Base-by-base conservation (phyloP, 2,113 vertebrate genomes). In the Gallinago paraguaiae region DNA sequence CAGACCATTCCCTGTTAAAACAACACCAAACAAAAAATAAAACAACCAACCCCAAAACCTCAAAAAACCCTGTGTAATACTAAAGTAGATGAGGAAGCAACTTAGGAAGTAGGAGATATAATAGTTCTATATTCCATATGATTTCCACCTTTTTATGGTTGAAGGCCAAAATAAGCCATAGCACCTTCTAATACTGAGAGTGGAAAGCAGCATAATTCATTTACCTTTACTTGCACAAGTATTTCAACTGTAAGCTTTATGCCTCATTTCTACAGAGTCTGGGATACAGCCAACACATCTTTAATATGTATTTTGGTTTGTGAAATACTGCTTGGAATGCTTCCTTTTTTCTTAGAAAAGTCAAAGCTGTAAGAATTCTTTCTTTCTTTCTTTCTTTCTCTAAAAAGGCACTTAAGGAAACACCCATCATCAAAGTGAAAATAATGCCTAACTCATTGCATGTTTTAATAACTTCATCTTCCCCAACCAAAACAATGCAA, bases 321-420 rank as follows among this genome's bases (percentile, higher is more conserved):
- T 65, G 71, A 87, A 92, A 77, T 64, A 65, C 15, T 82, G 59
- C 41, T 93, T 94, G 67, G 61, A 95, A 72, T 28, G 61, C 12
- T 92, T 81, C 11, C 31, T 15, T 78, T 90, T 94, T 86, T 86
- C 85, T 82, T 76, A 77, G 69, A 87, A 74, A 90, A 91, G 28
- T 69, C 71, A 83, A 92, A 81, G 72, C 60, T 46, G 39, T 17
- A 48, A 82, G 35, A 72, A 90, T 10, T 23, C 39, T 64, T n/a
- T n/a, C n/a, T n/a, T n/a, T n/a, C n/a, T n/a, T 18, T 59, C 24
- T 43, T 50, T 75, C 45, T 65, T 57, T 30, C n/a, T 67, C 68
- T 75, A 28, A 60, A 53, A 80, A 68, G 33, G 31, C 51, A 72
- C 22, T 74, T 30, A 41, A 54, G 67, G 70, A 82, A 91, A 92